These are phyloP conservation scores for Herpailurus yagouaroundi DNA, from an alignment of 2,113 vertebrate species.

Conservation along the genomic window DNA sequence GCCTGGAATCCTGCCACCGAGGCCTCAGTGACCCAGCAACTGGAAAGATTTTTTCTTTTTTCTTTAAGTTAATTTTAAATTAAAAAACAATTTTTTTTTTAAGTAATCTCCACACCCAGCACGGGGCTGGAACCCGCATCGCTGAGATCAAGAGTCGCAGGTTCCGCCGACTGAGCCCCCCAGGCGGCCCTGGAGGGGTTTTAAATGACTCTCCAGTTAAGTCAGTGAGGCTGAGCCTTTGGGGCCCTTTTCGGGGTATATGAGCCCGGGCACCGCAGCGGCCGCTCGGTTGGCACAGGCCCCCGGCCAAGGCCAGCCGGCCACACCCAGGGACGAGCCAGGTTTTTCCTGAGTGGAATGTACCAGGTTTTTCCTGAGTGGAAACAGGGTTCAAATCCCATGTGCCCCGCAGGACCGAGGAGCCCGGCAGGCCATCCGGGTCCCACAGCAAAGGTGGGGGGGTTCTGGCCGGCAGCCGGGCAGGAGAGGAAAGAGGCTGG, in stretches of 20 bases:
- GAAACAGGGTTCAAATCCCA: constrained; percentile 53
- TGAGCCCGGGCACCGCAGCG: rapidly evolving
- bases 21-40: not conserved
- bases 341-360: constrained; percentile 49
- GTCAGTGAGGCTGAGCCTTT: not conserved
- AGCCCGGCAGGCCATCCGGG: constrained; percentile 17
- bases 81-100: not conserved
- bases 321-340: constrained; percentile 40
- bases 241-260: not conserved
- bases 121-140: not conserved
- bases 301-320: not conserved
- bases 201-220: not conserved
- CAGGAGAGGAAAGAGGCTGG: not conserved
- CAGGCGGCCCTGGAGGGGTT: not conserved
- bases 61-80: not conserved
- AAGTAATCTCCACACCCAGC: not conserved
- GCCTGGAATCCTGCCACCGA: not conserved
- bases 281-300: not conserved
- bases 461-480: not conserved
- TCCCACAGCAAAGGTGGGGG: constrained; percentile 48
- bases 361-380: constrained; percentile 56
- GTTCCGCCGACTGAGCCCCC: not conserved
- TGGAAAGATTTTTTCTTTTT: not conserved
- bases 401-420: not conserved
- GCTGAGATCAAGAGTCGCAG: not conserved